Conservation (phyloP, 2,113 vertebrate species). For the Psammodynastes pulverulentus region DNA sequence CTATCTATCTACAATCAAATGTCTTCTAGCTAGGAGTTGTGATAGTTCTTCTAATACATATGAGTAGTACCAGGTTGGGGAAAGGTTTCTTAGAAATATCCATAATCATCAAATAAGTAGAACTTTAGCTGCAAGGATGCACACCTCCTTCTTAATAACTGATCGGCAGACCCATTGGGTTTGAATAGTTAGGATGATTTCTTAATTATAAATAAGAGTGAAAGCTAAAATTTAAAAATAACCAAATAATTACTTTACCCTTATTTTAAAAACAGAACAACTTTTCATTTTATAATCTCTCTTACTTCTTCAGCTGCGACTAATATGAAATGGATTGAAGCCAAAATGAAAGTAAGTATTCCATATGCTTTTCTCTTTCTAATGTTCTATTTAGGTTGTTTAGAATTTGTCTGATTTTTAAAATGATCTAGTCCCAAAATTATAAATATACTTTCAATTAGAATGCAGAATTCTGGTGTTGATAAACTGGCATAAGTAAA, state of each 20-base stretch:
- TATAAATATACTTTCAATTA: slow-evolving; percentile 38
- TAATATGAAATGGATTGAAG: slow-evolving; percentile 99
- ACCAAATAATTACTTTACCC: neutral
- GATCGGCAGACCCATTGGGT: neutral
- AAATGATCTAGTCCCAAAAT: slow-evolving; percentile 26
- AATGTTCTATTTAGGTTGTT: neutral
- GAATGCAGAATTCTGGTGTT: slow-evolving; percentile 24
- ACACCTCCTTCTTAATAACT: neutral
- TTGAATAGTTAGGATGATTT: neutral
- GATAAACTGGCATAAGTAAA: slow-evolving; percentile 41
- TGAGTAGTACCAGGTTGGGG: neutral
- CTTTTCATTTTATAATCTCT: neutral
- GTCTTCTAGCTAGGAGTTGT: neutral
- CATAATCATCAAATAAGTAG: neutral
- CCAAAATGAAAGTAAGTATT: slow-evolving; percentile 95
- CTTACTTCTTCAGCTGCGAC: slow-evolving; percentile 84
- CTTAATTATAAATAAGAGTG: neutral
- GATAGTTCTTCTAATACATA: neutral
- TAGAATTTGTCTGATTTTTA: slow-evolving; percentile 1
- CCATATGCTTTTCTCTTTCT: neutral
- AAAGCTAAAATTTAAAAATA: slow-evolving; percentile 27
- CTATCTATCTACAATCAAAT: neutral
- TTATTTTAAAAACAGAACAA: neutral
- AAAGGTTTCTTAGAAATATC: neutral
- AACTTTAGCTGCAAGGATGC: neutral